Percentiles rank a stretch among this genome's conserved stretches.
These are phyloP conservation scores for Amphiduros pacificus DNA, from an alignment of 2,888 invertebrate genomes.

Conservation along the genomic window DNA sequence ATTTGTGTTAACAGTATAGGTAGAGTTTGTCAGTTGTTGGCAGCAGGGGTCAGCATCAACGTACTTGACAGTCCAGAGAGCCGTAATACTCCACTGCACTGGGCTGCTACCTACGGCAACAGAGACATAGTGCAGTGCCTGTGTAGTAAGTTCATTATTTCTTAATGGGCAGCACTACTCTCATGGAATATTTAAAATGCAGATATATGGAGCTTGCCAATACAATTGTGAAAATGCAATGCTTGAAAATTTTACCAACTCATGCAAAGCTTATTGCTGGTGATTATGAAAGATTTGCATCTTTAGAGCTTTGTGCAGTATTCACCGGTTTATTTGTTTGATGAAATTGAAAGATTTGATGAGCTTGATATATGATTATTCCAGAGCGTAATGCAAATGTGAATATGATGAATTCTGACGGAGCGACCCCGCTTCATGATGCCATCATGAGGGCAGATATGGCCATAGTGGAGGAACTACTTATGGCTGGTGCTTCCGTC, in stretches of 20 bases:
- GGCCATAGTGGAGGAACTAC: constrained; percentile 64
- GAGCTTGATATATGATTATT: background rate
- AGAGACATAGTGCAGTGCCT: constrained; percentile 65
- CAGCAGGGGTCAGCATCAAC: constrained; percentile 67
- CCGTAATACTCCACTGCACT: constrained; percentile 68
- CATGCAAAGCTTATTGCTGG: too few species aligned
- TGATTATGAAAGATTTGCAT: too few species aligned
- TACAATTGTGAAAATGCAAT: too few species aligned
- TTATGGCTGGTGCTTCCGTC: constrained; percentile 66
- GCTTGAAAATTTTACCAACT: too few species aligned
- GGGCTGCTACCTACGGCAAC: constrained; percentile 69
- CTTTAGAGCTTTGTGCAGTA: too few species aligned
- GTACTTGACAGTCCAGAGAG: constrained; percentile 67
- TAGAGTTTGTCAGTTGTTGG: constrained; percentile 66
- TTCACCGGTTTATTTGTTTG: background rate
- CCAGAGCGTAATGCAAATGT: constrained; percentile 66
- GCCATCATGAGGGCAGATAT: constrained; percentile 66
- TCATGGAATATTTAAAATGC: too few species aligned
- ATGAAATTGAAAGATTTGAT: background rate
- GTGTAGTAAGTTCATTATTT: constrained; percentile 63
- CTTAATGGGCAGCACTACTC: too few species aligned
- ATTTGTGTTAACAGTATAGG: constrained; percentile 60
- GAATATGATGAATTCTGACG: constrained; percentile 66
- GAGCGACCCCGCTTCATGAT: constrained; percentile 68
- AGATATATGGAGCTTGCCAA: too few species aligned